Conservation (phyloP, 2,113 vertebrate genomes). For the Cebus imitator region DNA sequence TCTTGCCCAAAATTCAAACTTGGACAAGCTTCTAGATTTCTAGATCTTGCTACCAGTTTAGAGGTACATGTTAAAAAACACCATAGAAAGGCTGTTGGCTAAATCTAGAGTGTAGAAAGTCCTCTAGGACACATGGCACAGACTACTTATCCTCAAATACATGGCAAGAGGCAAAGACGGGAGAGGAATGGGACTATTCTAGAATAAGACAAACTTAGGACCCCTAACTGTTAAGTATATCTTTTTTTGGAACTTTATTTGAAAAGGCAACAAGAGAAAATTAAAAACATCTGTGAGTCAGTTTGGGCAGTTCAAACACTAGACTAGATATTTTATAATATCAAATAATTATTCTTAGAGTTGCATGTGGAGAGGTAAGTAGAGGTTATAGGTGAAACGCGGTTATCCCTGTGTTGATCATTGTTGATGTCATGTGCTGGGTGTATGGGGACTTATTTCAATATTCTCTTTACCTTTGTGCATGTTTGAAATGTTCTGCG, state of each 20-base stretch:
- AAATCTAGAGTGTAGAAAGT: neutral
- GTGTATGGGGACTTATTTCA: neutral
- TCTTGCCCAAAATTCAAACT: neutral
- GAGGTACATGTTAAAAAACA: neutral
- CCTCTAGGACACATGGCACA: neutral
- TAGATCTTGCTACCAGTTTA: neutral
- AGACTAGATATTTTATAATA: neutral
- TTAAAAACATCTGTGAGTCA: neutral
- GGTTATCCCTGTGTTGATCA: neutral
- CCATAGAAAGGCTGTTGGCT: neutral
- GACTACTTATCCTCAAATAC: neutral
- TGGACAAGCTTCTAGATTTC: neutral
- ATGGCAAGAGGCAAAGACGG: neutral
- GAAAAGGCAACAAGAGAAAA: neutral
- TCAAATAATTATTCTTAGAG: neutral
- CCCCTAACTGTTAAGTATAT: neutral
- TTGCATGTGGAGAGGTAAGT: neutral
- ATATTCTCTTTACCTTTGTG: neutral
- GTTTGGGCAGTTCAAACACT: neutral
- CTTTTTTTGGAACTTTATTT: neutral
- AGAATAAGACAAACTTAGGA: neutral
- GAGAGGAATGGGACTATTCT: neutral
- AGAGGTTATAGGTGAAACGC: neutral
- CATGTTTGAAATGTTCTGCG: neutral
- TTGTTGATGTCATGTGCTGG: neutral